These are phyloP conservation scores for Hypomecis punctinalis DNA, from an alignment of 2,888 invertebrate species.

Conservation along the genomic window DNA sequence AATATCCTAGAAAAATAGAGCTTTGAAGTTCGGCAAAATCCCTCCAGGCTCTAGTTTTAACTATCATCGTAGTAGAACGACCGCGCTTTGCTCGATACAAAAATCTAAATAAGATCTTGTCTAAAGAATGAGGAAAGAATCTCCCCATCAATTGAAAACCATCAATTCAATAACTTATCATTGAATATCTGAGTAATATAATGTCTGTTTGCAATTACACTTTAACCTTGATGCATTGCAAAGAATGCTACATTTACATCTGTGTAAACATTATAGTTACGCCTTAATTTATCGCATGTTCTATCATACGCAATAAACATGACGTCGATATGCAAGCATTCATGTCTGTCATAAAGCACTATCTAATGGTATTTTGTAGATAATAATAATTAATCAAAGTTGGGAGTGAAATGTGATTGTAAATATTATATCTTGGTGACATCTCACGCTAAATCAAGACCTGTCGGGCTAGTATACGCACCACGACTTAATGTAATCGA, in stretches of 20 bases:
- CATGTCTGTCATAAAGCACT: background rate
- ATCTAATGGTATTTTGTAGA: background rate
- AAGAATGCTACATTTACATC: conserved; percentile 17
- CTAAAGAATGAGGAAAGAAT: background rate
- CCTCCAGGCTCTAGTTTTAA: no score
- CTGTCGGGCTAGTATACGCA: no score
- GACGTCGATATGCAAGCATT: background rate
- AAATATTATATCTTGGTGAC: no score
- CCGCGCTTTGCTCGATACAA: no score
- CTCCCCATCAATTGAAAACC: background rate
- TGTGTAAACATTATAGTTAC: conserved; percentile 9
- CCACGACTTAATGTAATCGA: no score
- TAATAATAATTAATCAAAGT: background rate
- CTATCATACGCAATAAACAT: conserved; percentile 8
- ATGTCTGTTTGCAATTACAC: conserved; percentile 5
- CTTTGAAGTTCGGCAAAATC: no score
- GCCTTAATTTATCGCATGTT: conserved; percentile 1
- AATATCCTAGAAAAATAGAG: no score
- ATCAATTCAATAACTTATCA: background rate
- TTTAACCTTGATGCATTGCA: conserved; percentile 13
- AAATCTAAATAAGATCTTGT: no score
- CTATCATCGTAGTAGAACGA: no score
- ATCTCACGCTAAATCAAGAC: no score
- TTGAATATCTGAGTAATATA: conserved; percentile 1
- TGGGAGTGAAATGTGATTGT: no score